These are phyloP conservation scores for Eumerus sabulonum DNA, from an alignment of 2,888 invertebrate genomes.

Conservation along the genomic window DNA sequence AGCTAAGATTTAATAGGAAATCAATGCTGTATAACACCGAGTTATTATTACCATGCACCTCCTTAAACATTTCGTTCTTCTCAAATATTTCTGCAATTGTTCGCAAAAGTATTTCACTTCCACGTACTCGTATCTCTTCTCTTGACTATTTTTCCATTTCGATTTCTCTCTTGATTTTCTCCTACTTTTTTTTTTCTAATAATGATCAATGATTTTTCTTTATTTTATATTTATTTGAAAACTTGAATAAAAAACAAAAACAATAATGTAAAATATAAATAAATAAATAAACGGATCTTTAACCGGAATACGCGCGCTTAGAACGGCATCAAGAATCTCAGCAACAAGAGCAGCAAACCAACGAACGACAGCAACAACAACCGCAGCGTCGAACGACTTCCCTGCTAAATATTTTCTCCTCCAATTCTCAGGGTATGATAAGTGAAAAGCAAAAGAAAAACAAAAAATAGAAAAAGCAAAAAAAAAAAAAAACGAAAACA, in stretches of 20 bases:
- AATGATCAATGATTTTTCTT: constrained; percentile 59
- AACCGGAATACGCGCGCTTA: constrained; percentile 60
- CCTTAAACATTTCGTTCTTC: background rate
- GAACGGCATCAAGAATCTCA: constrained; percentile 71
- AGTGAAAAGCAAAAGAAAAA: constrained; percentile 61
- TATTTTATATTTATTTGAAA: constrained; percentile 59
- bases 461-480: constrained; percentile 35
- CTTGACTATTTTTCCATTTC: constrained; percentile 22
- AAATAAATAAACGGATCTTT: constrained; percentile 55
- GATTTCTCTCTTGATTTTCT: constrained; percentile 26
- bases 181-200: constrained; percentile 55
- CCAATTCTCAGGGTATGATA: constrained; percentile 92
- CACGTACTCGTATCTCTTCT: constrained; percentile 33
- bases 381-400: constrained; percentile 91
- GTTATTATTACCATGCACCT: too few species aligned
- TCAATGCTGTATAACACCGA: too few species aligned
- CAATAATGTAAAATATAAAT: too few species aligned
- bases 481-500: too few species aligned
- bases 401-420: constrained; percentile 96
- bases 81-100: constrained; percentile 14
- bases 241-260: constrained; percentile 44
- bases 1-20: too few species aligned
- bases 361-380: constrained; percentile 72
- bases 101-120: constrained; percentile 7
- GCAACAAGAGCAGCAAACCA: constrained; percentile 72